phyloP scores from a whole-genome alignment of 37 sponge, comb jelly and placozoan species.

The Crambe crambe region DNA sequence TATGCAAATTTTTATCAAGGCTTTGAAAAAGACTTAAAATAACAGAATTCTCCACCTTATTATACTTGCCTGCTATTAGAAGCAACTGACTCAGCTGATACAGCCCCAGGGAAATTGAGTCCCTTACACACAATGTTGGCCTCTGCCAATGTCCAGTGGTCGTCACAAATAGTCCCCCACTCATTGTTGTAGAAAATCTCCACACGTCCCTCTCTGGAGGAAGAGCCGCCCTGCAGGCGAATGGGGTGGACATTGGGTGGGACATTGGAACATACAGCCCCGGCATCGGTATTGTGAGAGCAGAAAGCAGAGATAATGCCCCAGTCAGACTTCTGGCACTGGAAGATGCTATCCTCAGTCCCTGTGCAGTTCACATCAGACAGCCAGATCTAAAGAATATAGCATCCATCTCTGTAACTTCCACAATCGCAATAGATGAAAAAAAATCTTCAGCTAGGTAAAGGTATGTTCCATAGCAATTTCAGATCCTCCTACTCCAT shows the following conservation, averaged over 20 bases:
- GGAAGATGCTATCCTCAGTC: constrained; percentile 50
- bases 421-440: too few relatives aligned
- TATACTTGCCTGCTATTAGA: too few relatives aligned
- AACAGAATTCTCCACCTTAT: too few relatives aligned
- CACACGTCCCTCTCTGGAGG: constrained; percentile 44
- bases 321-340: constrained; percentile 41
- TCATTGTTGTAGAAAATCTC: constrained; percentile 65
- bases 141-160: constrained; percentile 48
- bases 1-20: too few relatives aligned
- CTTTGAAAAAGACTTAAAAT: too few relatives aligned
- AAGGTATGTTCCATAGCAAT: too few relatives aligned
- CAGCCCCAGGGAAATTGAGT: constrained; percentile 45
- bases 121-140: constrained; percentile 45
- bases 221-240: constrained; percentile 36
- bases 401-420: too few relatives aligned
- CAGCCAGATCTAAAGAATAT: constrained; percentile 58
- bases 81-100: too few relatives aligned
- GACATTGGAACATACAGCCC: constrained; percentile 46
- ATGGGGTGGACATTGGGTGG: constrained; percentile 55
- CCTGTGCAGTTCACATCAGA: constrained; percentile 54
- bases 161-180: constrained; percentile 79
- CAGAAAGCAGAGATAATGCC: constrained; percentile 21
- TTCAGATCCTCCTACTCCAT: too few relatives aligned
- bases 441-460: too few relatives aligned
- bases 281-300: constrained; percentile 25